Evolutionary conservation across 2,797 vertebrate genomes (phyloP).

Genomic region (Taenioides sp.): DNA sequence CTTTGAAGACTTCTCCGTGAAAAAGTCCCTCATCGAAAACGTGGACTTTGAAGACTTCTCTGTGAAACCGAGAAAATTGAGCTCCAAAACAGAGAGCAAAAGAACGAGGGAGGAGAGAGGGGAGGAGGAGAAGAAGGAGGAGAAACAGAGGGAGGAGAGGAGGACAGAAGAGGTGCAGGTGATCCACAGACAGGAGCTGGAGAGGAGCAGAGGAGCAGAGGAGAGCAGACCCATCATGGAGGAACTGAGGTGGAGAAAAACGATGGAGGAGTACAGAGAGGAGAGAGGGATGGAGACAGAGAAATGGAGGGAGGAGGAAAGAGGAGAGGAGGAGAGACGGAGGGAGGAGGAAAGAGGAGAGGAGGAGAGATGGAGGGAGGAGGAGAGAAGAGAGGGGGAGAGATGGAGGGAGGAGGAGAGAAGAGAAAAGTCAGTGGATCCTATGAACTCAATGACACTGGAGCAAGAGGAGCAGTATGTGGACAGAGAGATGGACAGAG

Average conservation of each 20-base stretch:
- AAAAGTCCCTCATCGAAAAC: neutral
- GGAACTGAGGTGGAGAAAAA: neutral
- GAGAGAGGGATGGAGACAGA: constrained; percentile 1
- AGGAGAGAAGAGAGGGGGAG: constrained; percentile 30
- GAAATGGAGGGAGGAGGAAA: neutral
- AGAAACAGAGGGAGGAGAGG: neutral
- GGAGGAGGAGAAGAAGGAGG: neutral
- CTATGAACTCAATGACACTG: too few species aligned
- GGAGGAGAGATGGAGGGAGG: constrained; percentile 7
- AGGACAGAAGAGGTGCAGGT: neutral
- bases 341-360: neutral
- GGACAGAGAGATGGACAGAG: neutral
- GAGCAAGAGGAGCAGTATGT: neutral
- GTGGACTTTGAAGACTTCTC: constrained; percentile 71
- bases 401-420: constrained; percentile 23
- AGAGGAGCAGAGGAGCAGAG: neutral
- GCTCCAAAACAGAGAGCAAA: constrained; percentile 28
- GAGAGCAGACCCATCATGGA: neutral
- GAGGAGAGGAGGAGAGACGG: constrained; percentile 3
- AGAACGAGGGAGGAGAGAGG: neutral
- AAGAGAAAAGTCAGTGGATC: constrained; percentile 23
- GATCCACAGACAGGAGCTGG: neutral
- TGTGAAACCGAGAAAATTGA: constrained; percentile 56
- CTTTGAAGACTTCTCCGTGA: constrained; percentile 67
- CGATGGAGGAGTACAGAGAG: neutral